Base-by-base conservation (phyloP, 2,888 invertebrate genomes). In the Ypsolopha scabrella region DNA sequence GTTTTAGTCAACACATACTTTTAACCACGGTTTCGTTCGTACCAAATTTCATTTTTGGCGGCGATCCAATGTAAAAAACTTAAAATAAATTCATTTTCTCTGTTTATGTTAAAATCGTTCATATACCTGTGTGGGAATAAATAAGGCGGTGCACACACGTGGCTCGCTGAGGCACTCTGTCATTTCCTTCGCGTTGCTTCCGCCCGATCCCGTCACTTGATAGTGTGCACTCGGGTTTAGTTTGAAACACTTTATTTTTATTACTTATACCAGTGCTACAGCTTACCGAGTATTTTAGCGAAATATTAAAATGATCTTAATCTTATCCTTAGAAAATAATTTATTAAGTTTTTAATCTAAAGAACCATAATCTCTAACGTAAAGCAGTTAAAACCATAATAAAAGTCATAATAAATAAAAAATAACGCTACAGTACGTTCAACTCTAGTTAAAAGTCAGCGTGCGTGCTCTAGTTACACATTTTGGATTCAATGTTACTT, bases 111-210 rank as follows among this genome's bases (percentile, higher is more conserved):
- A 9, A 14, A 11, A 8, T 38, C 24, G 8, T 11, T 7, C 36
- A 38, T 37, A 38, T 38, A 46, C 35, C 35, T 39, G 39, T 14
- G 46, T 37, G 37, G 47, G 36, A 39, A 49, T 49, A 49, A 49
- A 49, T 49, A 41, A 49, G 49, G 41, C 43, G 47, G 35, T 37
- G 14, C 49, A 49, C 49, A 49, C 49, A 35, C 13, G 49, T 11
- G 39, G 33, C 14, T 48, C 35, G 37, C 37, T 24, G 47, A 34
- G 49, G 41, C 39, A 49, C 49, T 49, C 41, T 67, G 67, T 65
- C 63, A 68, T 72, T 68, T 72, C 72, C 69, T 66, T 58, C 63
- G 61, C 67, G 57, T 62, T 63, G 64, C 63, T 70, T 72, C 69
- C 69, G 70, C 48, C 37, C 44, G 52, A 65, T 69, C 65, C 62